Evolutionary conservation across 1,140 invertebrate species (phyloP), one percentile per base, ranked within the genome.

Genomic region (Periplaneta americana): DNA sequence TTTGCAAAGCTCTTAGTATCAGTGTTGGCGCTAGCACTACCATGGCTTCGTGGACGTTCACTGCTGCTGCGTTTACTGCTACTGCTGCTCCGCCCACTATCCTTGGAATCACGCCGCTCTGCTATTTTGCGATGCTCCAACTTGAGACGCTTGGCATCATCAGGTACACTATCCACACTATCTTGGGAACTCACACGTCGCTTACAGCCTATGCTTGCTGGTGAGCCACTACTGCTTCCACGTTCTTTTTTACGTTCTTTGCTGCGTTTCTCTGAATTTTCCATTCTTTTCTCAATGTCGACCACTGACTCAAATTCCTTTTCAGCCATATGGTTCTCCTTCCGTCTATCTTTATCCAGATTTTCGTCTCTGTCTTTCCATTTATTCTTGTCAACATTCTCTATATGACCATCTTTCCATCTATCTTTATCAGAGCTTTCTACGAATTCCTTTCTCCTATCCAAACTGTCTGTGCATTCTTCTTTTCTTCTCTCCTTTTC

Each of bases 111-210:
- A 39, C 94, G 89, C 35, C 94, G 88, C 84, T 93, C 92, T 31
- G 87, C 84, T 33, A 88, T 81, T 85, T 91, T 91, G 82, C 86
- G 86, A 83, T 91, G 89, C 9, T 93, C 91, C 81, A 92, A 90
- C 85, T 94, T 95, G 83, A 92, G 90, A 81, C 94, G 93, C 84
- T 96, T 96, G 0, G 88, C 87, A 32, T 95, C 93, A 83, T 96
- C 95, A 39, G 91, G 91, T 2, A 88, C 81, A 48, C 89, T 90
- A 74, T 93, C 92, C 48, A 91, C 85, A 85, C 89, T 91, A 82
- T 96, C 95, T 85, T 96, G 94, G 2, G 93, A 95, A 76, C 94
- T 95, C 81, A 95, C 91, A 78, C 95, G 91, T 74, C 95, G 89
- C 86, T 96, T 96, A 36, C 91, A 90, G 0, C 91, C 90, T 37